Conservation (phyloP, 2,888 invertebrate species). For the Drosophila hamatofila region DNA sequence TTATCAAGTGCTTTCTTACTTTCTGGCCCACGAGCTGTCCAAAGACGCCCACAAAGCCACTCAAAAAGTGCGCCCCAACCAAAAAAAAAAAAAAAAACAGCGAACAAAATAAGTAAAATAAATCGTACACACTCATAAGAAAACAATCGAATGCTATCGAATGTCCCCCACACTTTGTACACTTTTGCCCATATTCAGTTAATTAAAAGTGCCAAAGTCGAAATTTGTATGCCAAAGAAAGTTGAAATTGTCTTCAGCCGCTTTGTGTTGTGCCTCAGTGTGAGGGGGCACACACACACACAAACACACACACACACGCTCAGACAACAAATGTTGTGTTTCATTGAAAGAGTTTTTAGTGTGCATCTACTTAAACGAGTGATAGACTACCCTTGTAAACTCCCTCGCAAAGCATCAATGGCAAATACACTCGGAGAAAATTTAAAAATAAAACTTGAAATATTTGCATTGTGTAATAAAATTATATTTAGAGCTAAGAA, state of each 20-base stretch:
- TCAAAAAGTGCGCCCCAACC: slow-evolving; percentile 7
- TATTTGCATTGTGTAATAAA: neutral
- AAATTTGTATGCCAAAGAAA: slow-evolving; percentile 55
- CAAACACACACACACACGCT: neutral
- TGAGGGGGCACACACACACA: slow-evolving; percentile 28
- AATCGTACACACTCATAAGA: slow-evolving; percentile 38
- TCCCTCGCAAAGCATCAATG: slow-evolving; percentile 28
- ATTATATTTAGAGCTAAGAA: neutral
- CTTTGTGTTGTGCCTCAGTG: slow-evolving; percentile 9
- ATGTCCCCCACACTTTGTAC: slow-evolving; percentile 51
- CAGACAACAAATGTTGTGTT: slow-evolving; percentile 12
- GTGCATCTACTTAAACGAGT: slow-evolving; percentile 25
- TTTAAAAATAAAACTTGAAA: neutral
- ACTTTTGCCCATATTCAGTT: slow-evolving; percentile 65
- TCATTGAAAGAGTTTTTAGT: slow-evolving; percentile 31
- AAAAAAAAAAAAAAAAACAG: slow-evolving; percentile 25
- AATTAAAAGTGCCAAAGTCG: slow-evolving; percentile 67
- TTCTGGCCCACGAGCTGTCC: slow-evolving; percentile 54
- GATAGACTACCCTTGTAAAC: slow-evolving; percentile 48
- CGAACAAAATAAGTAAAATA: slow-evolving; percentile 11
- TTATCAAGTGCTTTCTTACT: slow-evolving; percentile 55
- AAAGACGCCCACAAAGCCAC: slow-evolving; percentile 41
- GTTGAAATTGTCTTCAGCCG: slow-evolving; percentile 53
- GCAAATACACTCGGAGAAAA: slow-evolving; percentile 46
- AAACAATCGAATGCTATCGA: slow-evolving; percentile 21